Evolutionary conservation across 2,113 vertebrate genomes (phyloP), one percentile per base, ranked within the genome.

Genomic region (Micronycteris hirsuta): DNA sequence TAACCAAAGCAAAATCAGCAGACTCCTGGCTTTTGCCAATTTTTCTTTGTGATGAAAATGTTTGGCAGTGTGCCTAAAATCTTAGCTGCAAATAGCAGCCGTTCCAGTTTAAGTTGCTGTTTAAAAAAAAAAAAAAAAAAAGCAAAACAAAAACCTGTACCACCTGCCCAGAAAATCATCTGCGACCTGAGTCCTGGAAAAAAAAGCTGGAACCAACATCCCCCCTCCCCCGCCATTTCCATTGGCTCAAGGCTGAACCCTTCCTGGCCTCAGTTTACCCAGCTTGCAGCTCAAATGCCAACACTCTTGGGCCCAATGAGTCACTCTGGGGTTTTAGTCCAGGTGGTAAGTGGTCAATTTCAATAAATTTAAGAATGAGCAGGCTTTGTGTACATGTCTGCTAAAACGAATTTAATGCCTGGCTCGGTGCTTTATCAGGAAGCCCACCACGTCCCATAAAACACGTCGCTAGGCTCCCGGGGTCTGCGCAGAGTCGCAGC

Each of bases 21-120:
- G 86, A 76, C 93, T 89, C n/a, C 82, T 24, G 16, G 80, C 85
- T 76, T 89, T 89, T 15, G 15, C 87, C 70, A 17, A 2, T 84
- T 93, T 61, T 90, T 49, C 94, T 94, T 96, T 96, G 94, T 84
- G 54, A 98, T 43, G 16, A 74, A 95, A 93, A 43, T 0, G 26
- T 36, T 56, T 56, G 91, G 31, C 49, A 56, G 81, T 41, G 54
- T 78, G 81, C 94, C 89, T 85, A 26, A 70, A 95, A 73, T 80
- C 95, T 89, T 95, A 93, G 92, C 36, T 77, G 36, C 76, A 47
- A 95, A 96, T 85, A 91, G 24, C 45, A 95, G 85, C 86, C 93
- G 74, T 80, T 95, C 82, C 38, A 17, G 24, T 73, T 87, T 78
- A 87, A 94, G 77, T 78, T 82, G 45, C 47, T 93, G 6, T 49